Base-by-base conservation (phyloP, 2,888 invertebrate genomes). In the Scelioninae gen. 1 region DNA sequence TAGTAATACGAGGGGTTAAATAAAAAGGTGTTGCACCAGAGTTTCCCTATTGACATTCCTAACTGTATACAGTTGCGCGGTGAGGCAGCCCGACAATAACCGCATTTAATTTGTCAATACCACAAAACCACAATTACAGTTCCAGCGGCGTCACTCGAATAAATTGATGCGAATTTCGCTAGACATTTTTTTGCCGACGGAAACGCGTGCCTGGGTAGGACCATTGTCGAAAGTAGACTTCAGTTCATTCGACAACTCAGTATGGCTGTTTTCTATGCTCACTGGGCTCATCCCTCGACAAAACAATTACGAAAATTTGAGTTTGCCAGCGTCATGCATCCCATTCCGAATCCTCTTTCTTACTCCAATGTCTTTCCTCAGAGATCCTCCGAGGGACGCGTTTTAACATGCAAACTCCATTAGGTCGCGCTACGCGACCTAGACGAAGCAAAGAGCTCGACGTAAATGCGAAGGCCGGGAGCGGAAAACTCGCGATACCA, bases 391-490 rank as follows among this genome's bases (percentile, higher is more conserved):
- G 77, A 83, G 86, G 84, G 87, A 89, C 88, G 87, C 88, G 87
- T 89, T 91, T 88, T 88, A 89, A 92, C 92, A 92, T 90, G 92
- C 89, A 91, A 92, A 92, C 89, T 92, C 92, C 92, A 92, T 92
- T 92, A 92, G 89, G 88, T 87, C 83, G 86, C 79, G 58, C 49
- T 34, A 45, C 71, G 71, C 71, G 65, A 68, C 62, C 82, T 84
- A 84, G 85, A 85, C 86, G 88, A 77, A n/a, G 45, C 60, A 38
- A 55, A 75, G 69, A 71, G 76, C 76, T 58, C 15, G 62, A 45
- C 60, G 43, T 5, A 45, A 49, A 51, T n/a, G 69, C 47, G 43
- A 69, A 60, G 49, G 58, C 63, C 47, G 68, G 76, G 58, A 69
- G 81, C 58, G 60, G 63, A 71, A 72, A 76, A 60, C 65, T 81